Evolutionary conservation across 2,113 vertebrate genomes (phyloP).

Genomic region (Labeo rohita): DNA sequence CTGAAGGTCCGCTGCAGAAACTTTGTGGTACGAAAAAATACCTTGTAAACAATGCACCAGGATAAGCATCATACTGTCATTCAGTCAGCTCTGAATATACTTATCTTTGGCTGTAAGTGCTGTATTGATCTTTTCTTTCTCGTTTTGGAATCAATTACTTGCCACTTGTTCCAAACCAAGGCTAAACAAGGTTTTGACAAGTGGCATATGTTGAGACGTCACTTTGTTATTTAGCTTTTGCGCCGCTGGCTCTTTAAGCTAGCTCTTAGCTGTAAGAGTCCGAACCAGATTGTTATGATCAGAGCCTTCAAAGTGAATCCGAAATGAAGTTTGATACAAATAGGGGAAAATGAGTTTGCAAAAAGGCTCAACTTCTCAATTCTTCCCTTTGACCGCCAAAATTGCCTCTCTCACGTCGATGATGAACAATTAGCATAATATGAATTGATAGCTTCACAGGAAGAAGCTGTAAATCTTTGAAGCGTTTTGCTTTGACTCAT

Average conservation of each 20-base stretch:
- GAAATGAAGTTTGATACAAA: background rate
- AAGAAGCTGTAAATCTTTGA: background rate
- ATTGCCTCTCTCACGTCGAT: too few relatives aligned
- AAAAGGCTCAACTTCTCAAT: background rate
- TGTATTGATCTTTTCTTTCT: background rate
- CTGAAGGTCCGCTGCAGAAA: background rate
- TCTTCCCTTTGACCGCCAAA: background rate
- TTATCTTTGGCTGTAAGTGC: background rate
- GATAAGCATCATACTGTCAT: background rate
- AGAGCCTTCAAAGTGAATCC: slow-evolving; percentile 31
- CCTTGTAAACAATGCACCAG: background rate
- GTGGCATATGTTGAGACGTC: background rate
- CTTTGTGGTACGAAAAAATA: background rate
- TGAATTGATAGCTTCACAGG: background rate
- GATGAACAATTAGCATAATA: background rate
- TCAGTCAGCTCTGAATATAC: background rate
- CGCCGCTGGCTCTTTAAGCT: background rate
- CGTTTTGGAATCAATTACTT: background rate
- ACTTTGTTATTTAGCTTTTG: background rate
- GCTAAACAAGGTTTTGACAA: background rate
- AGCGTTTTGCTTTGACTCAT: background rate
- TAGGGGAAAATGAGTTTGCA: background rate
- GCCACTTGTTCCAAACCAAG: background rate
- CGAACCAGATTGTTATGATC: slow-evolving; percentile 3
- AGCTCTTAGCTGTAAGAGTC: background rate